Conservation (phyloP, 2,113 vertebrate genomes). For the Rousettus leschenaultii region DNA sequence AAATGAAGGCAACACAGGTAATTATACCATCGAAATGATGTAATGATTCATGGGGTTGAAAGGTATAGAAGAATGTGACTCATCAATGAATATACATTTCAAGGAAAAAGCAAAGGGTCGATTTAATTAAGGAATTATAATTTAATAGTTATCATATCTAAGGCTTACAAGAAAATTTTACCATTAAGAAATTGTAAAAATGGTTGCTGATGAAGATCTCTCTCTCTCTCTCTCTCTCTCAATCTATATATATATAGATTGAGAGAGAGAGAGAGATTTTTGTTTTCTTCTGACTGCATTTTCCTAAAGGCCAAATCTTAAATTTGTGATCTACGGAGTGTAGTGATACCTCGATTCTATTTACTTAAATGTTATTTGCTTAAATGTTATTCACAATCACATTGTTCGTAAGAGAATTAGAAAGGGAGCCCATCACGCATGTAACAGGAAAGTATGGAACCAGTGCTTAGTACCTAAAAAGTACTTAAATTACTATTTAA, state of each 20-base stretch:
- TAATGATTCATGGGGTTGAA: constrained; percentile 63
- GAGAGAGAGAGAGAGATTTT: background rate
- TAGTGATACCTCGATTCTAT: background rate
- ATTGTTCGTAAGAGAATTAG: background rate
- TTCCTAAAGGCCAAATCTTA: background rate
- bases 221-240: too few relatives aligned
- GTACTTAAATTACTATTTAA: background rate
- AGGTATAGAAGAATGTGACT: constrained; percentile 60
- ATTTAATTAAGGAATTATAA: constrained; percentile 54
- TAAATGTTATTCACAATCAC: background rate
- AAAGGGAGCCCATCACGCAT: background rate
- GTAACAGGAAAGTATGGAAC: background rate
- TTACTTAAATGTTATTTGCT: background rate
- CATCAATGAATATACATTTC: constrained; percentile 56
- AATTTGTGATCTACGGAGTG: background rate
- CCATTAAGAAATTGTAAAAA: constrained; percentile 17
- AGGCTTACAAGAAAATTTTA: constrained; percentile 56
- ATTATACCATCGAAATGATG: constrained; percentile 56
- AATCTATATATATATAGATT: too few relatives aligned
- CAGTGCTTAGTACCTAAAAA: background rate
- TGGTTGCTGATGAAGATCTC: background rate
- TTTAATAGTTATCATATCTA: constrained; percentile 59
- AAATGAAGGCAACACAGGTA: constrained; percentile 41
- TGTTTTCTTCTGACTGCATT: background rate
- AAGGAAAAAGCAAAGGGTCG: constrained; percentile 42